Evolutionary conservation across 2,888 invertebrate genomes (phyloP).

Genomic region (Sturmia bella): DNA sequence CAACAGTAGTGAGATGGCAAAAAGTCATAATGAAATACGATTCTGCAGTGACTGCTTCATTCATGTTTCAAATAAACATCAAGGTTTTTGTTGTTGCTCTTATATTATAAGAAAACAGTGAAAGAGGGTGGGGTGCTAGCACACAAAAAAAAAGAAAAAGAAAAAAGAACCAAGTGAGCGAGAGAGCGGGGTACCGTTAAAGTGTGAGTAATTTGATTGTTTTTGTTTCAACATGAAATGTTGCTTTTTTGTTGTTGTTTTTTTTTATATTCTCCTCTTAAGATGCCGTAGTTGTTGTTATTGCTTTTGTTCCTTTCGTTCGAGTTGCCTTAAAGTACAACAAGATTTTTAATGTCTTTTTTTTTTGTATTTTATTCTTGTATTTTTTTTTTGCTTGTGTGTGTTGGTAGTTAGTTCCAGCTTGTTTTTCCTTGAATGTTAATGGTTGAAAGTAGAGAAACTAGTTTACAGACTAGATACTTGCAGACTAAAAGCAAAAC

Average conservation of each 20-base stretch:
- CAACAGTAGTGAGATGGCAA: conserved; percentile 39
- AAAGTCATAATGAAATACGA: conserved; percentile 60
- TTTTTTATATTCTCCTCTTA: neutral
- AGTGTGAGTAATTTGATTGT: conserved; percentile 39
- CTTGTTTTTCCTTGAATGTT: neutral
- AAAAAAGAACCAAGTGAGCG: too few species aligned
- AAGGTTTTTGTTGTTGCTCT: conserved; percentile 10
- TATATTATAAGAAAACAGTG: too few species aligned
- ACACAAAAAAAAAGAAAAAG: too few species aligned
- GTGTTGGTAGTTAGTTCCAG: neutral
- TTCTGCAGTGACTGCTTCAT: neutral
- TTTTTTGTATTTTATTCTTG: neutral
- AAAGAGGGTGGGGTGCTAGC: neutral
- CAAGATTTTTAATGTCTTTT: conserved; percentile 46
- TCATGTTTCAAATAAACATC: conserved; percentile 18
- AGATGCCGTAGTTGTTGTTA: too few species aligned
- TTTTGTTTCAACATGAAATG: conserved; percentile 34
- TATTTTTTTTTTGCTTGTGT: neutral
- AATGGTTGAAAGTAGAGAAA: conserved; percentile 1
- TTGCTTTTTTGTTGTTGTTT: neutral
- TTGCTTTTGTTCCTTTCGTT: neutral
- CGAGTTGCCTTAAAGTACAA: conserved; percentile 1
- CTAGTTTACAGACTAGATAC: neutral
- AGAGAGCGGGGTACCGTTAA: neutral
- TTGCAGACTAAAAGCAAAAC: conserved; percentile 50